These are phyloP conservation scores for Agrochola circellaris DNA, from an alignment of 2,888 invertebrate genomes.

Conservation along the genomic window DNA sequence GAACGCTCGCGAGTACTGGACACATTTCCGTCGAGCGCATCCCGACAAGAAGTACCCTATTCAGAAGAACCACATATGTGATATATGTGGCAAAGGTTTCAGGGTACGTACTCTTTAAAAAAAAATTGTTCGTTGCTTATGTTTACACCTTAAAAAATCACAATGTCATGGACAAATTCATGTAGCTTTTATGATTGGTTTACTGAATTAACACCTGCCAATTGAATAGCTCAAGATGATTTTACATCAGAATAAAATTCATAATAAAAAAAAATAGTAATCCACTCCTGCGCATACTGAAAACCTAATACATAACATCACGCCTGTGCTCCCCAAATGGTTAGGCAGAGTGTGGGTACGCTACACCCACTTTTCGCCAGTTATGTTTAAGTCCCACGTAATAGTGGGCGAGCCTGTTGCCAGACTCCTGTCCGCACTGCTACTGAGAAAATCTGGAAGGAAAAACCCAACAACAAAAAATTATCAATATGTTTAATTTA, in stretches of 20 bases:
- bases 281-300: no score
- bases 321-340: no score
- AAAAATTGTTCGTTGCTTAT: not conserved
- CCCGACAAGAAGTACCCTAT: constrained; percentile 86
- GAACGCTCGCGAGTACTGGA: constrained; percentile 85
- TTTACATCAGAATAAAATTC: not conserved
- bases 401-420: no score
- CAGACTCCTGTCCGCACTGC: no score
- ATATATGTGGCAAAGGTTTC: constrained; percentile 87
- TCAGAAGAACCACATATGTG: constrained; percentile 85
- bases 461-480: not conserved
- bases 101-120: constrained; percentile 73
- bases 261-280: not conserved
- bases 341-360: no score
- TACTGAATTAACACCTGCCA: not conserved
- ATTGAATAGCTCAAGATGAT: not conserved
- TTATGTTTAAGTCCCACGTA: not conserved
- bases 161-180: not conserved
- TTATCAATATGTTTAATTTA: not conserved
- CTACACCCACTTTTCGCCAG: no score
- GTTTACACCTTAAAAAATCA: not conserved
- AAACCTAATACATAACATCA: no score
- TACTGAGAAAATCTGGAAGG: not conserved
- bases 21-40: constrained; percentile 85
- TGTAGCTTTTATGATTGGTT: not conserved